Base-by-base conservation (phyloP, 1,140 invertebrate genomes). In the Solenopsis invicta region DNA sequence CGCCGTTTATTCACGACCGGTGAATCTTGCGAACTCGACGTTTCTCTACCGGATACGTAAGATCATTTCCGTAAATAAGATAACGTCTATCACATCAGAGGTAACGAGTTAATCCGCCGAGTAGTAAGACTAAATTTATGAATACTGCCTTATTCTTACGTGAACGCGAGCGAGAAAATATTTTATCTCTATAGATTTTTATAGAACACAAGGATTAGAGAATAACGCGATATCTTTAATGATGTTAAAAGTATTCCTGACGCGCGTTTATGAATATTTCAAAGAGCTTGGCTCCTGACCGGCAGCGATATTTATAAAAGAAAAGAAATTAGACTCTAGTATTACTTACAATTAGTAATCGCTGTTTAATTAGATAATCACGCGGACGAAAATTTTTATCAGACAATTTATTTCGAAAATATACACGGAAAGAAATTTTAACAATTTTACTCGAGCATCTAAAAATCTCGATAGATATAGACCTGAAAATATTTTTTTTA, bases 11-110 rank as follows among this genome's bases (percentile, higher is more conserved):
- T 71, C 86, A 84, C 54, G 69, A 66, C 56, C 37, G 64, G 69
- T 66, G 69, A 87, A 75, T 87, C 78, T 87, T 87, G 78, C 86
- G 16, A 84, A 84, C 45, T 84, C 82, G 59, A 85, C 74, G 82
- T 66, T 85, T 66, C 71, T 52, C 59, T 16, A n/a, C 10, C 48
- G 59, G 50, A 78, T 66, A 66, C 10, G 82, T 77, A 66, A 77
- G 82, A 85, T 78, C 59, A 66, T 37, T 82, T 76, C 66, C n/a
- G 18, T 64, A 77, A 85, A 85, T 54, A 29, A 66, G 61, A n/a
- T 24, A 66, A 85, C 82, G 50, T 77, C 84, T 45, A 78, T 76
- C 74, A 78, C 34, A 78, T 29, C 18, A 13, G 8, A 29, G 8
- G 1, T 66, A 78, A 85, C 37, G n/a, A 54, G n/a, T 69, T 78